phyloP scores from a whole-genome alignment of 2,888 invertebrate species.

The Priocnemis perturbator region DNA sequence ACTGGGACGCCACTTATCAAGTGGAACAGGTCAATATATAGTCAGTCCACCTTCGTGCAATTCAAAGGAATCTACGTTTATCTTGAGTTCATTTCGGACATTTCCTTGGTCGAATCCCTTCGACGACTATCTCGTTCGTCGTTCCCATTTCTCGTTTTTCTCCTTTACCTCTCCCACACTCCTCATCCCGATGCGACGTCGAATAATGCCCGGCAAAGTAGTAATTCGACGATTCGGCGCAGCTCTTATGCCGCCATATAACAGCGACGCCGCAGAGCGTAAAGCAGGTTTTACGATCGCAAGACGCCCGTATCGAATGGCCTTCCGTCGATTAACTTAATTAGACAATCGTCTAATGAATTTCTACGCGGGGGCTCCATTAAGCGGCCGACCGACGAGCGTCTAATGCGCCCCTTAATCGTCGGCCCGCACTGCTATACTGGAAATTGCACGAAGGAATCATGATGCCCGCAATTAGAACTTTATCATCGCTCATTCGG shows the following conservation, averaged over 20 bases:
- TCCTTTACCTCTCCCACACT: not conserved
- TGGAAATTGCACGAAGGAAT: slow-evolving; percentile 33
- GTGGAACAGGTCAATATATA: too few species aligned
- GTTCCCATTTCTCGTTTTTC: not conserved
- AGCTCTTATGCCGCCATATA: slow-evolving; percentile 1
- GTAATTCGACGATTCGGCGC: slow-evolving; percentile 50
- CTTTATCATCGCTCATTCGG: slow-evolving; percentile 39
- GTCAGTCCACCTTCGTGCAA: too few species aligned
- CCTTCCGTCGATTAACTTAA: slow-evolving; percentile 70
- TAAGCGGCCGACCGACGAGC: slow-evolving; percentile 42
- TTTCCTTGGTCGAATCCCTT: too few species aligned
- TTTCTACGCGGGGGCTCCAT: slow-evolving; percentile 53
- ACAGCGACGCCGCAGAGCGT: slow-evolving; percentile 22
- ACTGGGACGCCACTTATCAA: too few species aligned
- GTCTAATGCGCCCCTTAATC: slow-evolving; percentile 44
- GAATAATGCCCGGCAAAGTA: slow-evolving; percentile 37
- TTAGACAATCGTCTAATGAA: slow-evolving; percentile 72
- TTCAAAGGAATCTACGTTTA: too few species aligned
- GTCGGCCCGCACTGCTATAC: slow-evolving; percentile 23
- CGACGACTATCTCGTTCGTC: not conserved
- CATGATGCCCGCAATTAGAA: slow-evolving; percentile 42
- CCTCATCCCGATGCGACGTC: not conserved
- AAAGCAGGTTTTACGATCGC: slow-evolving; percentile 57
- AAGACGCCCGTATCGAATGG: slow-evolving; percentile 57
- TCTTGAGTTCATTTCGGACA: too few species aligned